Evolutionary conservation across 64 coral and sea anemone species (phyloP), one percentile per base, ranked within the genome.

Genomic region (Platygyra sinensis): DNA sequence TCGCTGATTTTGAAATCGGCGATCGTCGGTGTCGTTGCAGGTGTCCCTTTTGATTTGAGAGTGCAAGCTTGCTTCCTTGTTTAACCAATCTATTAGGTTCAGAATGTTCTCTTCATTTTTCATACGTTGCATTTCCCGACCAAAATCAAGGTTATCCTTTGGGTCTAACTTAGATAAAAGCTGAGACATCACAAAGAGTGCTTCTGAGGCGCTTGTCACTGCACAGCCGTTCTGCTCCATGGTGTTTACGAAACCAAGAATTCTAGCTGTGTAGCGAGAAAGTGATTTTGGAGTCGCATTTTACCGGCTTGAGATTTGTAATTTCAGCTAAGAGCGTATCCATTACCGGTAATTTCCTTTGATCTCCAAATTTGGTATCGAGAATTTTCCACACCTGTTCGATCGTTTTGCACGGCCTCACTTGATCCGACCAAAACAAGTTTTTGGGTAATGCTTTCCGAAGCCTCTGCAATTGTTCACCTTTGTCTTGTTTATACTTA

Each of bases 301-400:
- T 87, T 25, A 73, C 11, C 30, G 39, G 69, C 57, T 36, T 71
- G 30, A 80, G 57, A 75, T 50, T 61, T 0, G 1, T 75, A 42
- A n/a, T n/a, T n/a, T n/a, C n/a, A n/a, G n/a, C n/a, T n/a, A n/a
- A n/a, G n/a, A n/a, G n/a, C n/a, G n/a, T 83, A 72, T 92, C 90
- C 87, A 94, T 94, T n/a, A n/a, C n/a, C n/a, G n/a, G n/a, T n/a
- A 82, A 36, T 8, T 94, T 94, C 52, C 86, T 52, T n/a, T 94
- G 59, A 30, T 72, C 69, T 72, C 69, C 24, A 8, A 72, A 72
- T 29, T 72, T 0, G 8, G 69, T 31, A 11, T 72, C 69, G 2
- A 72, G 25, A 72, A 72, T 72, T 72, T 72, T 30, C 69, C 27
- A 72, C 10, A 28, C 69, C 24, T 72, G 69, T 6, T 72, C 28